A percentile compares a stretch with the other conserved stretches of the same genome.
Conservation (phyloP, 2,113 vertebrate species). For the Lipotes vexillifer region DNA sequence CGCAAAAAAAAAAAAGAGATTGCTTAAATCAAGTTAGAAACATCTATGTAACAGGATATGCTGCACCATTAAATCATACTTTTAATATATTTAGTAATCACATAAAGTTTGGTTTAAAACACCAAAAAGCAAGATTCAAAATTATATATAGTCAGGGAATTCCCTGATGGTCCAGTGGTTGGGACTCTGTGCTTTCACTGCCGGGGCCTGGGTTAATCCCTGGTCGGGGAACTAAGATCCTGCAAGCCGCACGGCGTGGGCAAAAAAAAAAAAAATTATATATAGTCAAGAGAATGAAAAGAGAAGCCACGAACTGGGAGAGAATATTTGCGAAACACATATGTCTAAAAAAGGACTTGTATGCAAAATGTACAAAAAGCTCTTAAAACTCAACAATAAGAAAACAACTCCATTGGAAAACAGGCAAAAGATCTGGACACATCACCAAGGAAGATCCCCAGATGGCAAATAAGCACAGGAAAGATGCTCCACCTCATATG, state of each 20-base stretch:
- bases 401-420: neutral
- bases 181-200: neutral
- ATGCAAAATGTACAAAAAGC: neutral
- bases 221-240: neutral
- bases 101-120: neutral
- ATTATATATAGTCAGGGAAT: neutral
- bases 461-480: fast-evolving
- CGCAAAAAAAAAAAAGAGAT: too few species aligned
- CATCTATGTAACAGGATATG: fast-evolving
- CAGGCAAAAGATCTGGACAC: neutral
- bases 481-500: fast-evolving
- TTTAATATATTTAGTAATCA: too few species aligned
- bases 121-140: neutral
- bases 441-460: fast-evolving
- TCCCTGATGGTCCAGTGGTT: fast-evolving
- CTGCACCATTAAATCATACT: too few species aligned
- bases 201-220: neutral
- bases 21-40: neutral
- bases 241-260: fast-evolving
- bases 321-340: neutral
- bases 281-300: neutral
- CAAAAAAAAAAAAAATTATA: neutral
- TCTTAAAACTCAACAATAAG: neutral
- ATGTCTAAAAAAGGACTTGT: neutral
- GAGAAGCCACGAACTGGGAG: neutral